phyloP scores from a whole-genome alignment of 2,888 invertebrate genomes.

The Mythimna ferrago region DNA sequence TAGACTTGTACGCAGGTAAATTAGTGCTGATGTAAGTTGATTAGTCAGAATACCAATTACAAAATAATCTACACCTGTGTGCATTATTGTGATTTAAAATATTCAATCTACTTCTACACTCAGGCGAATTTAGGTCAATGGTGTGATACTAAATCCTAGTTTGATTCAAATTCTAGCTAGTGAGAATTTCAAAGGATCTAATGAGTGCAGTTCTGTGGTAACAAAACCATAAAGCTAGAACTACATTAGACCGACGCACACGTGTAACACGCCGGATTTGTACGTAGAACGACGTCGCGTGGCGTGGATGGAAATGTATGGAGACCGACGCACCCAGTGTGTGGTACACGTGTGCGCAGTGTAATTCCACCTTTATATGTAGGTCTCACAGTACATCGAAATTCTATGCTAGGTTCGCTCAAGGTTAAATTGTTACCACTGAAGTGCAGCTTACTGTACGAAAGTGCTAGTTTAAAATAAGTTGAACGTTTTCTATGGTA shows the following conservation, averaged over 20 bases:
- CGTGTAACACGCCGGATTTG: no score
- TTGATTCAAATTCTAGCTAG: neutral
- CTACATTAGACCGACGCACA: no score
- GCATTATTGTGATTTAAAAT: neutral
- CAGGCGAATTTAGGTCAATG: slow-evolving; percentile 4
- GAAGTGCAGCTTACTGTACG: neutral
- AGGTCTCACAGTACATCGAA: neutral
- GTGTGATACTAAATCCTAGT: neutral
- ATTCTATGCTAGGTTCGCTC: neutral
- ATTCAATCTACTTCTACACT: slow-evolving; percentile 17
- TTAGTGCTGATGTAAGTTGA: neutral
- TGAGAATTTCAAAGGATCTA: neutral
- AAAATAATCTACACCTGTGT: slow-evolving; percentile 4
- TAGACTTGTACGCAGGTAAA: neutral
- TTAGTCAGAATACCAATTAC: neutral
- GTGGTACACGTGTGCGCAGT: no score
- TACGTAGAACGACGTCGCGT: no score
- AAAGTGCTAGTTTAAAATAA: neutral
- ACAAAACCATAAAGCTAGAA: neutral
- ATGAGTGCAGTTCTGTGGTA: neutral
- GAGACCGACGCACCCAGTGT: no score
- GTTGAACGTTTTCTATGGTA: neutral
- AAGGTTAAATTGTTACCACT: neutral
- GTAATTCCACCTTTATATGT: neutral
- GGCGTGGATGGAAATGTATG: no score